Evolutionary conservation across 2,113 vertebrate genomes (phyloP), one percentile per base, ranked within the genome.

Genomic region (Anseranas semipalmata): DNA sequence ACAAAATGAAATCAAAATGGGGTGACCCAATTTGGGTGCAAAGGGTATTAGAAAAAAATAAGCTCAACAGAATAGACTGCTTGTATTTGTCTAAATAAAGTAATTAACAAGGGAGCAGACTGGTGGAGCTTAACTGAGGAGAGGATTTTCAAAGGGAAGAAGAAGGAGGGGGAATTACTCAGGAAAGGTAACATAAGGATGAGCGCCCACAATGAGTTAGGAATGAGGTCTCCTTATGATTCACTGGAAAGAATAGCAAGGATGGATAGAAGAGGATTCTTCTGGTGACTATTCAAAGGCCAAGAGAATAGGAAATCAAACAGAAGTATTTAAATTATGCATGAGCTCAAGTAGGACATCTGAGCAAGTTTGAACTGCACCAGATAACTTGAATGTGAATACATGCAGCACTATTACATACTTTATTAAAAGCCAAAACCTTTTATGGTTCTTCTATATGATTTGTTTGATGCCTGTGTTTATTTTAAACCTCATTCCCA

Each of bases 371-470:
- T 70, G 56, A 94, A 92, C 62, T 72, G 76, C 2, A 9, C 46
- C 92, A 95, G 80, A 39, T 82, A 86, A 90, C 48, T 85, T 52
- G 74, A 85, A 91, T 52, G 41, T 70, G 80, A 95, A 85, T 63
- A 94, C 37, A 89, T 27, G 56, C 5, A 85, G 71, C 52, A 60
- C 15, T 78, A 60, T 53, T 68, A 85, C 91, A 91, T 66, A 45
- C 3, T 18, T 80, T 70, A 94, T 90, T 94, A 93, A 90, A 93
- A 74, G 67, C 11, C 81, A 91, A 92, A 96, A 85, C 13, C 59
- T 66, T 94, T 91, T 27, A 58, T 67, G 41, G 4, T 48, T 93
- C 91, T 87, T 84, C 65, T 85, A 7, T 48, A 33, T 81, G 39
- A 78, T 63, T 41, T 68, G 60, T 94, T 43, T 78, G 65, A 96